Evolutionary conservation across 2,888 invertebrate species (phyloP).

Genomic region (Mantis religiosa): DNA sequence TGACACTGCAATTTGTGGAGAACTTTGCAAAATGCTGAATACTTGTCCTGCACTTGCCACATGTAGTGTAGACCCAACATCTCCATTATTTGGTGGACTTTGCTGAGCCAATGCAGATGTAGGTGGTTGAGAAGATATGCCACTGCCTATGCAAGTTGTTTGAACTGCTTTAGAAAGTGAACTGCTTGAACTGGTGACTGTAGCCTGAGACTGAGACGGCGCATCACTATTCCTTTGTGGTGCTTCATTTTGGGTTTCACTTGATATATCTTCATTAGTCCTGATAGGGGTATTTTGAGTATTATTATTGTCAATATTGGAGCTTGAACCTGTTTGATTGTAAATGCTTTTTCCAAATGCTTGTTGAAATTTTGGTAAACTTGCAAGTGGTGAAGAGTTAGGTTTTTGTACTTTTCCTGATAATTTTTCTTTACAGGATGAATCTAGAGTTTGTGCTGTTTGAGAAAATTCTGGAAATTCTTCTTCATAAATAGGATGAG

Average conservation of each 20-base stretch:
- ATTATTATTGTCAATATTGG: neutral
- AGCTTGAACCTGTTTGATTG: conserved; percentile 15
- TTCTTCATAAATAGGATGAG: neutral
- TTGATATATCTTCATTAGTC: neutral
- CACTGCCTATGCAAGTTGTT: conserved; percentile 34
- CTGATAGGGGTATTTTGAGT: neutral
- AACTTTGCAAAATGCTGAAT: conserved; percentile 5
- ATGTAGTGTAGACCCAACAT: neutral
- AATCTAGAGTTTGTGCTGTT: neutral
- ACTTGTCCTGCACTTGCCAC: neutral
- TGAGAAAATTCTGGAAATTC: neutral
- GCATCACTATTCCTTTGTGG: neutral
- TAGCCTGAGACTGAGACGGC: neutral
- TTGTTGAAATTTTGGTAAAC: conserved; percentile 72
- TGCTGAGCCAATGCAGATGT: neutral
- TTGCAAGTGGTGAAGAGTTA: conserved; percentile 38
- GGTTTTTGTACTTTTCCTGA: conserved; percentile 1
- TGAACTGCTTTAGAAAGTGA: conserved; percentile 45
- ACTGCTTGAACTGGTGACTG: conserved; percentile 33
- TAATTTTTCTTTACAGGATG: neutral
- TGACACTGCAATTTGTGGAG: conserved; percentile 2
- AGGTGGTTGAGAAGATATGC: neutral
- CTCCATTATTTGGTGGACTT: neutral
- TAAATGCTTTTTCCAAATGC: conserved; percentile 71
- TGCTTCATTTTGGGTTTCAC: neutral